Percentiles rank a stretch among this genome's conserved stretches.
Evolutionary conservation across 2,888 invertebrate genomes (phyloP).

Genomic region (Mongoloraphidia duomilia): DNA sequence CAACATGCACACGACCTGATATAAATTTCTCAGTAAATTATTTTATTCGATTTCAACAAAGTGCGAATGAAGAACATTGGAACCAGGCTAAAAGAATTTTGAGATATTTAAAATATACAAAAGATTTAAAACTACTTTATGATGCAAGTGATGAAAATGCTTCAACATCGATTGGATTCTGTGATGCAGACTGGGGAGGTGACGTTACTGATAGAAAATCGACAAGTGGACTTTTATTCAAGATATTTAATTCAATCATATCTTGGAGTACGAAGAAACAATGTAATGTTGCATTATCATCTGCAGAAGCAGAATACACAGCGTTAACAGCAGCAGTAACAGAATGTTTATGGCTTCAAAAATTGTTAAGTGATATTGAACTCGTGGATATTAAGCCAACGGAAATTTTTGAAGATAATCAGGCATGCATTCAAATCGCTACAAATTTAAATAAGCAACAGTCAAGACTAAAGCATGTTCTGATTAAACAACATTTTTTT

Average conservation of each 20-base stretch:
- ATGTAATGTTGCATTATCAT: conserved; percentile 14
- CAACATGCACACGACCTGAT: conserved; percentile 18
- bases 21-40: conserved; percentile 16
- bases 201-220: too few relatives aligned
- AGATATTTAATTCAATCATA: conserved; percentile 13
- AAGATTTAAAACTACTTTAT: conserved; percentile 8
- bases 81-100: conserved; percentile 17
- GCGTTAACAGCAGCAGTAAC: conserved; percentile 14
- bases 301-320: conserved; percentile 3
- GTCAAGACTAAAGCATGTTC: too few relatives aligned
- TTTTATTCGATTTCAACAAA: conserved; percentile 17
- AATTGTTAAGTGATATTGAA: conserved; percentile 9
- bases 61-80: conserved; percentile 18
- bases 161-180: too few relatives aligned
- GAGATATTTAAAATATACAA: conserved; percentile 16
- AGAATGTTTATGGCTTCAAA: conserved; percentile 10
- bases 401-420: too few relatives aligned
- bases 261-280: conserved; percentile 20
- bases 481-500: too few relatives aligned
- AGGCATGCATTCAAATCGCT: too few relatives aligned
- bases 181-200: conserved; percentile 24
- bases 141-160: too few relatives aligned
- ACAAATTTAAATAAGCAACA: too few relatives aligned
- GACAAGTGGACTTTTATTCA: conserved; percentile 19
- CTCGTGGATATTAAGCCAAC: too few relatives aligned